Percentiles rank a stretch among this genome's conserved stretches.
Evolutionary conservation across 2,113 vertebrate genomes (phyloP).

Genomic region (Theropithecus gelada): DNA sequence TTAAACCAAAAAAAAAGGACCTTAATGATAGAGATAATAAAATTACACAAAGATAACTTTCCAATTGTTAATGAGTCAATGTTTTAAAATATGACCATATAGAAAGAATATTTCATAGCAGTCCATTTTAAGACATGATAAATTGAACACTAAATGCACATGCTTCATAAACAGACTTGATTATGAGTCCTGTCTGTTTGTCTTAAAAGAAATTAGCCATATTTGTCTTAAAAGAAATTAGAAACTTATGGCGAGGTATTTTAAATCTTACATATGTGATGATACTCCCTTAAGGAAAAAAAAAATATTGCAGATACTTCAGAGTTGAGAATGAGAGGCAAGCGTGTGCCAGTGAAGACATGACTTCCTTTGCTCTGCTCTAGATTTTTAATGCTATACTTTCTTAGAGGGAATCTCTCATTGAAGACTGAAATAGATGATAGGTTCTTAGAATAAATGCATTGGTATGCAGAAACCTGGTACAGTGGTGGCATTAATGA

Average conservation of each 20-base stretch:
- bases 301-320: not conserved
- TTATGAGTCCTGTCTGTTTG: not conserved
- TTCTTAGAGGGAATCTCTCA: not conserved
- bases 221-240: not conserved
- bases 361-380: not conserved
- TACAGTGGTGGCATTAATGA: not conserved
- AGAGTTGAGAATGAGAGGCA: not conserved
- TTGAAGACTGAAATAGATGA: not conserved
- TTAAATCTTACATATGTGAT: not conserved
- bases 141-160: not conserved
- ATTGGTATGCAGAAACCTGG: not conserved
- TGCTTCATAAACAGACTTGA: not conserved
- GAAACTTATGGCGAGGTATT: not conserved
- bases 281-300: not conserved
- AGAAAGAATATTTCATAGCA: not conserved
- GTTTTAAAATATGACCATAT: slow-evolving; percentile 41
- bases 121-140: not conserved
- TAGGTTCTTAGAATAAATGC: not conserved
- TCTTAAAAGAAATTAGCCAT: not conserved
- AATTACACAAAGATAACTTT: not conserved
- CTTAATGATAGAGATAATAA: not conserved
- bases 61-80: not conserved
- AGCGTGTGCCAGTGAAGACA: not conserved
- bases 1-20: not conserved
- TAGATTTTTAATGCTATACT: not conserved